Evolutionary conservation across 2,797 vertebrate species (phyloP).

Genomic region (Acanthurus lineatus): DNA sequence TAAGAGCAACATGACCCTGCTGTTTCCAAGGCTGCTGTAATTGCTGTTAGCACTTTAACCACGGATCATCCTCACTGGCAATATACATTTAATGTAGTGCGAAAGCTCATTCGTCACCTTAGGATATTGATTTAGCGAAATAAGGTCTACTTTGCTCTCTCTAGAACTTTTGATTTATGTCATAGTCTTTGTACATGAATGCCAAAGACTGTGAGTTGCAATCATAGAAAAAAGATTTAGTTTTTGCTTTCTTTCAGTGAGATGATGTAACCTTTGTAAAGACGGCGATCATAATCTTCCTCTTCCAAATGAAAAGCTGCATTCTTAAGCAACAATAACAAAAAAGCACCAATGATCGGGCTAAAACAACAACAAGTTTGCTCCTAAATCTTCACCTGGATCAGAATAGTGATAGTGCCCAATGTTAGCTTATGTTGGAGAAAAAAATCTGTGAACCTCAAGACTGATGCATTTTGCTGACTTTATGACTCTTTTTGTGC

Average conservation of each 20-base stretch:
- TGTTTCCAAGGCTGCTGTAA: neutral
- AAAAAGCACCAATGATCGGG: neutral
- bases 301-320: neutral
- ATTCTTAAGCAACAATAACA: neutral
- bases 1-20: neutral
- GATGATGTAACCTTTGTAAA: neutral
- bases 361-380: neutral
- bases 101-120: neutral
- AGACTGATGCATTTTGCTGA: too few relatives aligned
- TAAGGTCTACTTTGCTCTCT: constrained; percentile 5
- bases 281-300: neutral
- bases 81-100: neutral
- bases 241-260: too few relatives aligned
- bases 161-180: neutral
- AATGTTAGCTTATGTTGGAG: neutral
- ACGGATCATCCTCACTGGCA: neutral
- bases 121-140: neutral
- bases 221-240: too few relatives aligned
- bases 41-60: neutral
- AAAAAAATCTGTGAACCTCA: neutral
- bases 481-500: neutral
- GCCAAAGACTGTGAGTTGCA: neutral
- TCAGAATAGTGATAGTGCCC: neutral
- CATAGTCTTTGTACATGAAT: neutral
- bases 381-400: neutral